Evolutionary conservation across 2,888 invertebrate genomes (phyloP), one percentile per base, ranked within the genome.

Genomic region (Sesia bembeciformis): DNA sequence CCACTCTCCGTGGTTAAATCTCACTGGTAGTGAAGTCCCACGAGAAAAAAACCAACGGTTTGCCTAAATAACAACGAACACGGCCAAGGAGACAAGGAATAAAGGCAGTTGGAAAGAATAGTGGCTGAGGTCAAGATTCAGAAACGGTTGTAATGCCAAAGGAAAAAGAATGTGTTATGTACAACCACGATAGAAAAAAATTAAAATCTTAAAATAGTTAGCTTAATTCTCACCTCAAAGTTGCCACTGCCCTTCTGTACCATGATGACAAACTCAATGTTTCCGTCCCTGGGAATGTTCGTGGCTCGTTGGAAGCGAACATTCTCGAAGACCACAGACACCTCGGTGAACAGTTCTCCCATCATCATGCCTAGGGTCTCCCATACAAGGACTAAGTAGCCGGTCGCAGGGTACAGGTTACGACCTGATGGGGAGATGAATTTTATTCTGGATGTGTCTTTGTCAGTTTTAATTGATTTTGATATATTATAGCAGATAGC

Each of bases 301-400:
- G 96, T 97, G 4, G 97, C 97, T 65, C 96, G 90, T 63, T 94
- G 91, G 74, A 98, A 96, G 50, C 92, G 91, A 5, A 97, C 92
- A 78, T 98, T 93, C 74, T 96, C 95, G 76, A 98, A 96, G 4
- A 94, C 92, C 0, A 98, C 94, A 0, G 95, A 92, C 39, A 96
- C 90, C 62, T 95, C 93, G 39, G 93, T 93, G 74, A 89, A 93
- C 0, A 93, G 83, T 50, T 93, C 92, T 55, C 93, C 93, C 76
- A 91, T 87, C 90, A 94, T 92, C 76, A 93, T 89, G 3, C 93
- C 93, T n/a, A 95, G 81, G 0, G 94, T 94, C 68, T 94, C 93
- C 96, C 96, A 96, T 0, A 93, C 94, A 8, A 94, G 82, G 43
- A 91, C 87, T 66, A 97, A 81, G 74, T 96, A 96, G 8, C 94